Evolutionary conservation across 2,888 invertebrate species (phyloP), one percentile per base, ranked within the genome.

Genomic region (Nomada goodeniana): DNA sequence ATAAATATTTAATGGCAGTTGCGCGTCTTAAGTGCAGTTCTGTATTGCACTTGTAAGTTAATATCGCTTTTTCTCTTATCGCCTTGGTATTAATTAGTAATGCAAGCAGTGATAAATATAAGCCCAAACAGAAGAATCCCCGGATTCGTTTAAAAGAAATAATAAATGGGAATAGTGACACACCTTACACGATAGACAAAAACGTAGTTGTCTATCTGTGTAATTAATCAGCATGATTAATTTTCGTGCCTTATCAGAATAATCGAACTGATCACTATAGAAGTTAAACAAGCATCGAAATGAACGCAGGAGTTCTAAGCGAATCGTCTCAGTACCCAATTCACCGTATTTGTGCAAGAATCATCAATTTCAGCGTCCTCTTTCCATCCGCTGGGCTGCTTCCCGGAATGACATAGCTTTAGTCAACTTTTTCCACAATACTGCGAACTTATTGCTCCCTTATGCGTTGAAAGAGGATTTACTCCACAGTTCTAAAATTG

Each of bases 231-330:
- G 7, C 29, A 5, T 29, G 5, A 29, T 29, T 29, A 29, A 29
- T 29, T 29, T 29, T 23, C 23, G 23, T 23, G 23, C 23, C 23
- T 23, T 23, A 23, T 23, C 23, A 23, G 23, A 23, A 23, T 23
- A 23, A 23, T 23, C 23, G 23, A 23, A 23, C 23, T 23, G 63
- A 89, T 86, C 20, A 61, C 29, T 18, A 80, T 20, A 23, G 71
- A 89, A 13, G 74, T 68, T 10, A 76, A n/a, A 18, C 69, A 79
- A 4, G 86, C 88, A 53, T 79, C 84, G 4, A 86, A 15, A 64
- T 85, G 82, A 36, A 90, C 83, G 69, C 75, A 82, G 26, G 75
- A 79, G 2, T 61, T 60, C 57, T 89, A 88, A 53, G 82, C 1
- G 20, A 76, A 0, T n/a, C 23, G 4, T 0, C 29, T 63, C 60